Evolutionary conservation across 2,888 invertebrate species (phyloP), one percentile per base, ranked within the genome.

Genomic region (Ferrisia virgata): DNA sequence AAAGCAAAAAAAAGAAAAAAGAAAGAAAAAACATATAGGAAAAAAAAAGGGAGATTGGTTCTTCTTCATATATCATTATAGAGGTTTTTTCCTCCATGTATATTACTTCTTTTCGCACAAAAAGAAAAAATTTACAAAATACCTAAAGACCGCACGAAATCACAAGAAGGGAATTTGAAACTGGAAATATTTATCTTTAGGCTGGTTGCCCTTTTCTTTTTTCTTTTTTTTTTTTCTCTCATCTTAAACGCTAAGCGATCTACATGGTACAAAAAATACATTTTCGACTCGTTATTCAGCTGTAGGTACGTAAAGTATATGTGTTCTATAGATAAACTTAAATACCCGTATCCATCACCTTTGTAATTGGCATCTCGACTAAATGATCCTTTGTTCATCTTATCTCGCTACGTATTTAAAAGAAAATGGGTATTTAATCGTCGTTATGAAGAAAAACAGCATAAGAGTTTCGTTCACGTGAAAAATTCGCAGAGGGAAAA

Each of bases 61-160:
- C 72, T 72, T 72, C 33, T 72, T 72, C 72, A 72, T 72, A 72
- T 72, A 72, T 72, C 72, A 72, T 72, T 72, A 72, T 72, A 33
- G 58, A 64, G 13, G 58, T 53, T 53, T 64, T 64, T 18, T 47
- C 0, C 47, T 47, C 58, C 28, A 11, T 64, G 28, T 64, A 28
- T 64, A 25, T 64, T 64, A 25, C n/a, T 72, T 47, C 33, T 31
- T 33, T 72, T 33, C 33, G 72, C 33, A 33, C 25, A 33, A 25
- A 31, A 72, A 72, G 25, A 72, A 72, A n/a, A 72, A 72, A 72
- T 72, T 72, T n/a, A n/a, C 25, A 33, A 72, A 72, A 72, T 72
- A 72, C 33, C 72, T 72, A 72, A 72, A 72, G 72, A 72, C 72
- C 72, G 64, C 64, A 33, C 72, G 33, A 72, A 72, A 72, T 72